Evolutionary conservation across 2,113 vertebrate species (phyloP), one percentile per base, ranked within the genome.

Genomic region (Sorex fumeus): DNA sequence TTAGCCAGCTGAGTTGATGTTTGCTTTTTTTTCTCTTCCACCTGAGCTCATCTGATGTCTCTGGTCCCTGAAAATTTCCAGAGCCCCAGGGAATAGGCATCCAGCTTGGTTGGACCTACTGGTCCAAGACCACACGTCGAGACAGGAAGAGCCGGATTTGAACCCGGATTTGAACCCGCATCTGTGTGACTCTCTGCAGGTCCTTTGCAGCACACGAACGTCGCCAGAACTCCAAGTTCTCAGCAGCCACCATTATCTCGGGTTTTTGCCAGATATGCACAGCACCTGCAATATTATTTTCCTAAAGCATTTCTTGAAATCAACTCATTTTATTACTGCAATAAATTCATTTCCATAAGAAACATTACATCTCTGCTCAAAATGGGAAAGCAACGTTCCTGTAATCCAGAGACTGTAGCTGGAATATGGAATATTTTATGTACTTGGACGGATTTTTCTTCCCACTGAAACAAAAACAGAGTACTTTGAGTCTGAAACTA

Each of bases 301-400:
- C 50, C 76, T 40, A 81, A 87, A 74, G 10, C 45, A 34, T 72
- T 47, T 84, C 76, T 81, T 74, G 50, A 72, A 82, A 70, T 60
- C 5, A 69, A 75, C 18, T 82, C 27, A 64, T 88, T 78, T 93
- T 32, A 87, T 69, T 66, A 78, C 69, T 75, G 30, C 10, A 87
- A 47, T 74, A 89, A 21, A 72, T 87, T 62, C 71, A 76, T 53
- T 89, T 88, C 82, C 88, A 70, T 83, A 84, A 70, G 84, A 94
- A 60, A 50, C 0, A 0, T 77, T 23, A 64, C 12, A 9, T 78
- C 74, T 77, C 34, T 50, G 45, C n/a, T 85, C 64, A 75, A 36
- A 82, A 82, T 78, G 70, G 62, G 81, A 83, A 90, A 28, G 2
- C 15, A 74, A 50, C 34, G 8, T 78, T 40, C 64, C 6, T 32